A percentile compares a stretch with the other conserved stretches of the same genome.
Evolutionary conservation across 2,888 invertebrate genomes (phyloP).

Genomic region (Salticus scenicus): DNA sequence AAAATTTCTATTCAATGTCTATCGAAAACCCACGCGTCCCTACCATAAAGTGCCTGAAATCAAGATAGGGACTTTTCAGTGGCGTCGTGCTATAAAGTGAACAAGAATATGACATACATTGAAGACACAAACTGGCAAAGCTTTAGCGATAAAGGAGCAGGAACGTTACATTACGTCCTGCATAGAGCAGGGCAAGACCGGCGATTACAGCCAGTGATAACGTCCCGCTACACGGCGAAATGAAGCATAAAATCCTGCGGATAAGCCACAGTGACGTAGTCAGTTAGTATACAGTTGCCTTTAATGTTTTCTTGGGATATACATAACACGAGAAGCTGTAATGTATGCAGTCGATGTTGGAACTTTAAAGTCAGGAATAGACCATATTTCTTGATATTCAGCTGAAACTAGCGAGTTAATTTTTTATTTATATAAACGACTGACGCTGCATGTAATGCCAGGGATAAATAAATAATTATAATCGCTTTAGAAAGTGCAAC

Average conservation of each 20-base stretch:
- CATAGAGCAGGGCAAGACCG: not conserved
- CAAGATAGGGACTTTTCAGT: conserved; percentile 19
- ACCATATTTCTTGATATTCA: conserved; percentile 7
- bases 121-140: conserved; percentile 26
- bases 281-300: not conserved
- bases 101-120: conserved; percentile 32
- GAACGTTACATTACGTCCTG: conserved; percentile 36
- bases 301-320: conserved; percentile 28
- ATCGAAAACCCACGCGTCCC: conserved; percentile 6
- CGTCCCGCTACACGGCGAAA: conserved; percentile 37
- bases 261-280: conserved; percentile 34
- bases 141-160: conserved; percentile 19
- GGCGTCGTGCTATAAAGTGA: conserved; percentile 18
- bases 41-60: conserved; percentile 6
- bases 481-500: no score
- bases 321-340: not conserved
- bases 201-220: conserved; percentile 55
- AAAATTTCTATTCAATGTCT: conserved; percentile 17
- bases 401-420: not conserved
- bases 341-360: conserved; percentile 1
- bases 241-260: conserved; percentile 66
- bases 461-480: no score
- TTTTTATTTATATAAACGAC: not conserved
- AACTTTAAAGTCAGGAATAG: not conserved
- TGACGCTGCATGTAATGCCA: not conserved